phyloP scores from a whole-genome alignment of 2,888 invertebrate genomes.

The Germaria angustata region DNA sequence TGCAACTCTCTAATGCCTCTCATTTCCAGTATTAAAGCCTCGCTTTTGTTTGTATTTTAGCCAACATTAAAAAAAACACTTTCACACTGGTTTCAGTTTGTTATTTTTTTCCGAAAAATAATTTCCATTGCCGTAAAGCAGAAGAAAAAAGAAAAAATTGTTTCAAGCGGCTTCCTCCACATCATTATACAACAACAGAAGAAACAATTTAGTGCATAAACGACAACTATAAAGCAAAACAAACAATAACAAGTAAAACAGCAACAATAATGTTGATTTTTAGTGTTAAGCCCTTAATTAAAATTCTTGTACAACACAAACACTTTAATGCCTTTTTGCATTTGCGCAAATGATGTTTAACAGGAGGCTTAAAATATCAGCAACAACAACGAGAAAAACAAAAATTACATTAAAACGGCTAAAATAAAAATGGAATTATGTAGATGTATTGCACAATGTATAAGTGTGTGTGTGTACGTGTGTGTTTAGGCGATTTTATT shows the following conservation, averaged over 20 bases:
- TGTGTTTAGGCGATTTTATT: not conserved
- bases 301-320: conserved; percentile 66
- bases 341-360: conserved; percentile 64
- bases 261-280: conserved; percentile 61
- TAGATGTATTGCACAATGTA: not conserved
- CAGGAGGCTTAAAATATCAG: conserved; percentile 63
- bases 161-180: conserved; percentile 26
- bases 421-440: conserved; percentile 5
- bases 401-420: not conserved
- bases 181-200: conserved; percentile 38
- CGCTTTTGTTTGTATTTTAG: not conserved
- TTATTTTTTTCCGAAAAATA: not conserved
- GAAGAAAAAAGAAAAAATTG: not conserved
- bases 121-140: not conserved
- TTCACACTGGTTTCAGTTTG: not conserved
- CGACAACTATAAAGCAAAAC: conserved; percentile 5
- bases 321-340: conserved; percentile 65
- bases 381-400: not conserved
- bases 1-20: not conserved
- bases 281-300: conserved; percentile 66
- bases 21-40: not conserved
- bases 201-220: conserved; percentile 40
- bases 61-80: not conserved
- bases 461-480: not conserved
- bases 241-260: conserved; percentile 30